phyloP scores from a whole-genome alignment of 2,888 invertebrate genomes.

The Gari tellinella region DNA sequence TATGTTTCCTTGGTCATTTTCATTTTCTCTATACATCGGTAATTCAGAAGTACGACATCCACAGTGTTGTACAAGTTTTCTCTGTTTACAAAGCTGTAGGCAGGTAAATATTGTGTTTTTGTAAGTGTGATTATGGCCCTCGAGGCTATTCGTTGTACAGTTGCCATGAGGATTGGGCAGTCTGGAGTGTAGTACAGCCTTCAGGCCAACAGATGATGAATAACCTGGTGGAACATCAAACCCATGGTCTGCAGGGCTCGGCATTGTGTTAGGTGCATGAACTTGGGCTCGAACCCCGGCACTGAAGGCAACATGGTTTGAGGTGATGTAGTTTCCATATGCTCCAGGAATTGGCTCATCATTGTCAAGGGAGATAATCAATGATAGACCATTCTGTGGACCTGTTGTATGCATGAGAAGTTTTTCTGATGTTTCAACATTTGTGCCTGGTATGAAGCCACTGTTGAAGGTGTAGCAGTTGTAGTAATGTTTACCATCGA shows the following conservation, averaged over 20 bases:
- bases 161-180: conserved; percentile 77
- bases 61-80: conserved; percentile 73
- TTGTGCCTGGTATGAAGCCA: conserved; percentile 55
- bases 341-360: conserved; percentile 75
- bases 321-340: conserved; percentile 76
- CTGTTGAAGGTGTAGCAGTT: conserved; percentile 82
- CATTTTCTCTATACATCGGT: conserved; percentile 64
- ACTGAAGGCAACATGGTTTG: conserved; percentile 78
- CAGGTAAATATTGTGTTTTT: conserved; percentile 79
- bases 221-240: conserved; percentile 82
- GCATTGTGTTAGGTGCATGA: conserved; percentile 81
- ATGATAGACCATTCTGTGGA: conserved; percentile 79
- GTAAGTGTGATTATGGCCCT: conserved; percentile 60
- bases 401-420: conserved; percentile 79
- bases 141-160: conserved; percentile 72
- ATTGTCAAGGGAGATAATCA: conserved; percentile 80
- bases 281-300: conserved; percentile 81
- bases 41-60: conserved; percentile 77
- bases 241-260: conserved; percentile 80
- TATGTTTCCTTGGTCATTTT: conserved; percentile 41
- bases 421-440: conserved; percentile 51
- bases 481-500: conserved; percentile 80
- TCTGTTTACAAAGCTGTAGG: conserved; percentile 78
- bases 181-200: conserved; percentile 74
- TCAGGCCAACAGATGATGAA: conserved; percentile 79